Percentiles rank a stretch among this genome's conserved stretches.
phyloP scores from a whole-genome alignment of 2,888 invertebrate genomes.

The Hirtodrosophila trivittata region DNA sequence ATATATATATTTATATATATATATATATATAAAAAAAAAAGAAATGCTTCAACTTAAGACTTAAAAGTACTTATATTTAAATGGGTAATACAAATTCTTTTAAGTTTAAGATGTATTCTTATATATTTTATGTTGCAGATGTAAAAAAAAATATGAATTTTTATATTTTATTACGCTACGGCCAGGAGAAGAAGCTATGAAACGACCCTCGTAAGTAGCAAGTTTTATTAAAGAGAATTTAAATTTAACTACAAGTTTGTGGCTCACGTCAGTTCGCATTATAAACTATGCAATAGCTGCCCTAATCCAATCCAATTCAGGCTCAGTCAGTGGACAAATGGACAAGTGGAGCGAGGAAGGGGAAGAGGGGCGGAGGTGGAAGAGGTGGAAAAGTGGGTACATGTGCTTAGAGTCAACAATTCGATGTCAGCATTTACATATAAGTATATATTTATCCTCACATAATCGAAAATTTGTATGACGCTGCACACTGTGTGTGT shows the following conservation, averaged over 20 bases:
- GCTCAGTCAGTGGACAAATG: constrained; percentile 5
- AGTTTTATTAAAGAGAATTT: constrained; percentile 11
- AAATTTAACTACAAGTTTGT: constrained; percentile 35
- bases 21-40: too few relatives aligned
- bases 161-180: too few relatives aligned
- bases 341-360: background rate
- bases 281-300: constrained; percentile 52
- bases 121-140: too few relatives aligned
- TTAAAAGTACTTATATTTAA: too few relatives aligned
- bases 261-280: constrained; percentile 37
- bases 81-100: too few relatives aligned
- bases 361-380: background rate
- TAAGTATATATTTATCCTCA: constrained; percentile 43
- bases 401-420: constrained; percentile 50
- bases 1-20: too few relatives aligned
- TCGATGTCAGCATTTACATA: constrained; percentile 44
- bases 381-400: constrained; percentile 14
- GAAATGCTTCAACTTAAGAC: too few relatives aligned
- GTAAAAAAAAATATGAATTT: too few relatives aligned
- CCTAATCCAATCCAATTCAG: constrained; percentile 43
- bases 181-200: background rate
- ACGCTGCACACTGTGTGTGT: constrained; percentile 22
- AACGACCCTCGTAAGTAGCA: constrained; percentile 17
- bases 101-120: too few relatives aligned
- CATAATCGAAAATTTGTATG: constrained; percentile 57